Evolutionary conservation across 2,888 invertebrate species (phyloP).

Genomic region (Melanchra persicariae): DNA sequence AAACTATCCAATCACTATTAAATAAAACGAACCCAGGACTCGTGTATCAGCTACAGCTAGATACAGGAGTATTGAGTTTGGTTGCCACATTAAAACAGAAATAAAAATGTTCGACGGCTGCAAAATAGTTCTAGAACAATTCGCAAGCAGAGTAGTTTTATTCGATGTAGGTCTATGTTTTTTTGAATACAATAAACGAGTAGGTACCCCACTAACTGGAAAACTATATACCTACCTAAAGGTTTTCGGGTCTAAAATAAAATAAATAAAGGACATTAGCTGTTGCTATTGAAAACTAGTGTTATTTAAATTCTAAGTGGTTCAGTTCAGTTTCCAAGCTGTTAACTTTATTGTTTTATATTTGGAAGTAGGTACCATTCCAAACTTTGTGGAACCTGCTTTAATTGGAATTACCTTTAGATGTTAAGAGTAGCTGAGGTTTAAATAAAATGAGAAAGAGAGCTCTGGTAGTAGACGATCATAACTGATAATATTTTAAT

Average conservation of each 20-base stretch:
- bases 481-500: no score
- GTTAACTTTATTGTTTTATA: conserved; percentile 27
- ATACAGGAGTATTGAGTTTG: background rate
- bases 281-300: background rate
- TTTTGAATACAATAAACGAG: no score
- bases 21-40: background rate
- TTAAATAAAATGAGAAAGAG: no score
- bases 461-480: no score
- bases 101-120: background rate
- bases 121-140: background rate
- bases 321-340: conserved; percentile 23
- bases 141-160: background rate
- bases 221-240: no score
- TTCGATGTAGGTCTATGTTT: background rate
- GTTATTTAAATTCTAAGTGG: no score
- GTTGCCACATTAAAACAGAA: no score
- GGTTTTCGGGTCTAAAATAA: background rate
- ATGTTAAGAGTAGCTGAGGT: no score
- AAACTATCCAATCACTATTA: background rate
- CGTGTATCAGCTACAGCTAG: no score
- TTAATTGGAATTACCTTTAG: background rate
- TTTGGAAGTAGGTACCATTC: background rate
- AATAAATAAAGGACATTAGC: background rate
- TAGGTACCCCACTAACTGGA: no score
- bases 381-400: conserved; percentile 4